A percentile compares a stretch with the other conserved stretches of the same genome.
phyloP scores from a whole-genome alignment of 2,113 vertebrate genomes.

The Platichthys flesus region DNA sequence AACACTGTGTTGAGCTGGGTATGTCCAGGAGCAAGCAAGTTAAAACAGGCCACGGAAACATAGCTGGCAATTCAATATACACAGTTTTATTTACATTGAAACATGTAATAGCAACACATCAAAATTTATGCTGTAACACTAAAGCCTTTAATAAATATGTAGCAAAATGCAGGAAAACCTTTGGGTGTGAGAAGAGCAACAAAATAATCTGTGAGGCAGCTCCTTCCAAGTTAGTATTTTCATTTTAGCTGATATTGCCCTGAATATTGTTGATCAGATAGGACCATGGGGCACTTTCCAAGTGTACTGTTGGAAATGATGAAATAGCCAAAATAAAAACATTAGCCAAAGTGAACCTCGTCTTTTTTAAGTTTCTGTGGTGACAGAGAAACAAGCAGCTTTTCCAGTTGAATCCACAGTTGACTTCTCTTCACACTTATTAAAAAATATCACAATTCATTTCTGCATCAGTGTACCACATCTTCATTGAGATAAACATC shows the following conservation, averaged over 20 bases:
- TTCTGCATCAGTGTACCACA: slow-evolving; percentile 74
- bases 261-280: slow-evolving; percentile 15
- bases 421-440: slow-evolving; percentile 51
- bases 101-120: slow-evolving; percentile 34
- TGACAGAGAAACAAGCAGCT: slow-evolving; percentile 55
- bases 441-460: slow-evolving; percentile 66
- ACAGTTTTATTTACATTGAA: slow-evolving; percentile 83
- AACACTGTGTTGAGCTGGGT: not conserved
- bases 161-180: slow-evolving; percentile 61
- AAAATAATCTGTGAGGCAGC: slow-evolving; percentile 23
- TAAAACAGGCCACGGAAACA: not conserved
- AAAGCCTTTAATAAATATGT: slow-evolving; percentile 81
- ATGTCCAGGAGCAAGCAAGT: not conserved
- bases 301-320: slow-evolving; percentile 26
- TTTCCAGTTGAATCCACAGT: slow-evolving; percentile 40
- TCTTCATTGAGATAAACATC: slow-evolving; percentile 65
- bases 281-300: slow-evolving; percentile 17
- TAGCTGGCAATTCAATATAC: slow-evolving; percentile 57
- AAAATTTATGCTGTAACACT: slow-evolving; percentile 69
- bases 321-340: slow-evolving; percentile 27
- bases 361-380: slow-evolving; percentile 38
- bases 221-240: slow-evolving; percentile 9
- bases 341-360: slow-evolving; percentile 26
- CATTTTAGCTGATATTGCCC: not conserved
- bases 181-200: slow-evolving; percentile 21